Evolutionary conservation across 2,797 vertebrate genomes (phyloP), one percentile per base, ranked within the genome.

Genomic region (Sternarchorhynchus goeldii): DNA sequence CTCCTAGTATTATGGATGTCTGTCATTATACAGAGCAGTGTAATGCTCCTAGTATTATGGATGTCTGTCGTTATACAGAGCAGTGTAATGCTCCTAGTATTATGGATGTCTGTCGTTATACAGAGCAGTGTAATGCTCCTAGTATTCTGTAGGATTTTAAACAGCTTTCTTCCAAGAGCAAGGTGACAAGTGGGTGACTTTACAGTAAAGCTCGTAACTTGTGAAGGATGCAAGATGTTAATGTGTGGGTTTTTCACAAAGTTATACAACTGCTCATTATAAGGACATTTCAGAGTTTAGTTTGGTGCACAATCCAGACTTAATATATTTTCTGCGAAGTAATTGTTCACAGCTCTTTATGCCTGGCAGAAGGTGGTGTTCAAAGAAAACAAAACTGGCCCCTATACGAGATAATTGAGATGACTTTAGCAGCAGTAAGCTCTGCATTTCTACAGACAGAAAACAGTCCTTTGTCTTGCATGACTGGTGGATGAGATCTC

Each of bases 191-290:
- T 66, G 36, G 36, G 64, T 41, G 36, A 41, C 8, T 66, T 50
- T 66, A 41, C 64, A 45, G 18, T 66, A 45, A 39, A 21, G 36
- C 34, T 25, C 64, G 18, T 36, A 14, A 20, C 64, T 66, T 66
- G 34, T 31, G 36, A 66, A 66, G n/a, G 36, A 66, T 6, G 2
- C 36, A 21, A 41, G 36, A 45, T 39, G 64, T 66, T 66, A 66
- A 66, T 25, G 20, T 66, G 64, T 66, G 34, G 34, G 39, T 39
- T 66, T 67, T 25, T 14, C 36, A 45, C 39, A 20, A 67, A 16
- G 65, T 45, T 67, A 50, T 67, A 20, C 64, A 67, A 66, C 64
- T 8, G 39, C 64, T 67, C 39, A 67, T 41, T 25, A 41, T 45
- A 25, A 20, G 64, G 64, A 25, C 32, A 20, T 65, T 39, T 36